Percentiles rank a stretch among this genome's conserved stretches.
phyloP scores from a whole-genome alignment of 2,888 invertebrate species.

The Apoda limacodes region DNA sequence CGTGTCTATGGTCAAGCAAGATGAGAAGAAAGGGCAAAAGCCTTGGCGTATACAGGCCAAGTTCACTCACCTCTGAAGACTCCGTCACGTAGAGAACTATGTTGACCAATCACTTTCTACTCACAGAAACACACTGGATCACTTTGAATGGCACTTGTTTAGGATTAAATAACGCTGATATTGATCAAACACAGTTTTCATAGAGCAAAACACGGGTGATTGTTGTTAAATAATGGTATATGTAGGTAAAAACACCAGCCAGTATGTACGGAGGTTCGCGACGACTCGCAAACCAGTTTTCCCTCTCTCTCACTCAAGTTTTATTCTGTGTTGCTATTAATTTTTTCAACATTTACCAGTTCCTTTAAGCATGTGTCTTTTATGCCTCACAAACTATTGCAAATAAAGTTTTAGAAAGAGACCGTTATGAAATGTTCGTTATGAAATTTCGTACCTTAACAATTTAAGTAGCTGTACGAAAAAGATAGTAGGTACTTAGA shows the following conservation, averaged over 20 bases:
- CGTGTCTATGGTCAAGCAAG: slow-evolving; percentile 20
- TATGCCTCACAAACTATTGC: too few species aligned
- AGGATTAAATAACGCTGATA: slow-evolving; percentile 21
- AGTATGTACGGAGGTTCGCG: slow-evolving; percentile 31
- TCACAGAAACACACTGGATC: slow-evolving; percentile 25
- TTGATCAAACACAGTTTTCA: slow-evolving; percentile 34
- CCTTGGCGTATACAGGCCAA: slow-evolving; percentile 30
- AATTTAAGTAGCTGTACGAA: too few species aligned
- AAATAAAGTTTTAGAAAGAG: too few species aligned
- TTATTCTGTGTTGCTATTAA: slow-evolving; percentile 35
- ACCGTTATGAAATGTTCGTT: too few species aligned
- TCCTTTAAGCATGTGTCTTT: too few species aligned
- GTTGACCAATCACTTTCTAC: slow-evolving; percentile 33
- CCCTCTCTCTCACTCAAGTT: slow-evolving; percentile 47
- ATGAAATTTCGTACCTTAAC: too few species aligned
- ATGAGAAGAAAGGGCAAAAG: slow-evolving; percentile 36
- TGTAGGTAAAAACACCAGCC: slow-evolving; percentile 38
- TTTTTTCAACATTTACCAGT: slow-evolving; percentile 17
- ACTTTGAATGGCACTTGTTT: slow-evolving; percentile 11
- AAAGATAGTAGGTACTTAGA: too few species aligned
- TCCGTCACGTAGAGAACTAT: slow-evolving; percentile 18
- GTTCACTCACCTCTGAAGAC: slow-evolving; percentile 46
- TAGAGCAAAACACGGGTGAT: slow-evolving; percentile 35
- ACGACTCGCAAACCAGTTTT: slow-evolving; percentile 42
- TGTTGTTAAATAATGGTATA: slow-evolving; percentile 47